phyloP scores from a whole-genome alignment of 2,113 vertebrate species.

The Gallinago media region DNA sequence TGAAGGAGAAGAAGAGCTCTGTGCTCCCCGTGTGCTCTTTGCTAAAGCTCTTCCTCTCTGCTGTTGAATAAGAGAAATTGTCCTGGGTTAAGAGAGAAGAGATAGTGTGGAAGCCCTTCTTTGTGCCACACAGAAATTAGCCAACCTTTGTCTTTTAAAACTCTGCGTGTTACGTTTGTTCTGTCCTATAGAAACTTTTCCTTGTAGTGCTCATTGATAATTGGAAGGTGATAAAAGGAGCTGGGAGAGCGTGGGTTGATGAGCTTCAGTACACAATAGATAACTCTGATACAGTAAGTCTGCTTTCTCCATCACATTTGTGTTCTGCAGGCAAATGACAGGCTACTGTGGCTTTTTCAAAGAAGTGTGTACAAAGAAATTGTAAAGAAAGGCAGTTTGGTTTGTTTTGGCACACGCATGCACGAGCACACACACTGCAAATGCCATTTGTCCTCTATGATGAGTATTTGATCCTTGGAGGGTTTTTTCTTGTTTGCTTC shows the following conservation, averaged over 20 bases:
- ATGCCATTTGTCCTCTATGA: background rate
- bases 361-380: background rate
- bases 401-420: background rate
- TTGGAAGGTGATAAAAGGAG: background rate
- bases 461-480: background rate
- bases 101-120: background rate
- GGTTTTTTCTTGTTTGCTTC: background rate
- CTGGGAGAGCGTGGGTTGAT: background rate
- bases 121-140: background rate
- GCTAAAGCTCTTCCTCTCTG: background rate
- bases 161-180: background rate
- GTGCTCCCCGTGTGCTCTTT: background rate
- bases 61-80: background rate
- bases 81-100: background rate
- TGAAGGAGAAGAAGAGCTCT: background rate
- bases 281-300: background rate
- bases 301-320: background rate
- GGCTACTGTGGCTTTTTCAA: background rate
- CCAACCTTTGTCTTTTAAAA: background rate
- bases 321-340: background rate
- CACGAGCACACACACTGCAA: background rate
- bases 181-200: background rate
- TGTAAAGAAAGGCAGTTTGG: background rate
- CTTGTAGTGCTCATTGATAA: background rate
- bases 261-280: background rate